Evolutionary conservation across 2,888 invertebrate species (phyloP).

Genomic region (Lordiphosa andalusiaca): DNA sequence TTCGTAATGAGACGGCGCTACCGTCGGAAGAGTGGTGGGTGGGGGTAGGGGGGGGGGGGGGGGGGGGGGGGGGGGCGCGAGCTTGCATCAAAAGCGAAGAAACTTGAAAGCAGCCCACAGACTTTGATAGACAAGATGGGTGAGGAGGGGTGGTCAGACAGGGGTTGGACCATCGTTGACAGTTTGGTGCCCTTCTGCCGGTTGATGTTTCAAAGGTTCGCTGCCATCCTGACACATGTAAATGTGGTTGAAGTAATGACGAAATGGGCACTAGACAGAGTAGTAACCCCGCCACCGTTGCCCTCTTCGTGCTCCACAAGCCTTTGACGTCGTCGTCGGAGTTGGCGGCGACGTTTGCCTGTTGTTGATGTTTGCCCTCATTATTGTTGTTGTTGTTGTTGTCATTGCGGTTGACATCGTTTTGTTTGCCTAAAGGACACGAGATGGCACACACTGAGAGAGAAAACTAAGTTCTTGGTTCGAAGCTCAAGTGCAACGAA

Average conservation of each 20-base stretch:
- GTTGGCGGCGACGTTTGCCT: constrained; percentile 40
- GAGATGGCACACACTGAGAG: constrained; percentile 25
- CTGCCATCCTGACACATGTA: constrained; percentile 74
- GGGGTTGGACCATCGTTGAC: constrained; percentile 64
- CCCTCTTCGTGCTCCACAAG: constrained; percentile 26
- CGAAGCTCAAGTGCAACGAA: too few relatives aligned
- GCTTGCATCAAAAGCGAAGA: constrained; percentile 68
- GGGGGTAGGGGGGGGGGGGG: too few relatives aligned
- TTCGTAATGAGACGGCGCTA: constrained; percentile 53
- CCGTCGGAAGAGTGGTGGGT: background rate
- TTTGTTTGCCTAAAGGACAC: constrained; percentile 68
- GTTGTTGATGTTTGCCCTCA: constrained; percentile 76
- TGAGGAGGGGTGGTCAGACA: constrained; percentile 54
- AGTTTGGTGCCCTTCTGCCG: constrained; percentile 50
- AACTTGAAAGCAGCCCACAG: constrained; percentile 68
- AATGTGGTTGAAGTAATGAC: constrained; percentile 79
- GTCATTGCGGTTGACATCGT: constrained; percentile 71
- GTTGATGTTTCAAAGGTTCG: constrained; percentile 61
- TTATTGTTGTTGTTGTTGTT: constrained; percentile 68
- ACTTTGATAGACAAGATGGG: constrained; percentile 61
- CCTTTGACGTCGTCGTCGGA: constrained; percentile 41
- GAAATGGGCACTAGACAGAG: constrained; percentile 74
- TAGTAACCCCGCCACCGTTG: constrained; percentile 15
- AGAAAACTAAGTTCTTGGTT: background rate
- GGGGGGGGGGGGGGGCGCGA: too few relatives aligned